Evolutionary conservation across 2,797 vertebrate species (phyloP).

Genomic region (Bradypodion ventrale): DNA sequence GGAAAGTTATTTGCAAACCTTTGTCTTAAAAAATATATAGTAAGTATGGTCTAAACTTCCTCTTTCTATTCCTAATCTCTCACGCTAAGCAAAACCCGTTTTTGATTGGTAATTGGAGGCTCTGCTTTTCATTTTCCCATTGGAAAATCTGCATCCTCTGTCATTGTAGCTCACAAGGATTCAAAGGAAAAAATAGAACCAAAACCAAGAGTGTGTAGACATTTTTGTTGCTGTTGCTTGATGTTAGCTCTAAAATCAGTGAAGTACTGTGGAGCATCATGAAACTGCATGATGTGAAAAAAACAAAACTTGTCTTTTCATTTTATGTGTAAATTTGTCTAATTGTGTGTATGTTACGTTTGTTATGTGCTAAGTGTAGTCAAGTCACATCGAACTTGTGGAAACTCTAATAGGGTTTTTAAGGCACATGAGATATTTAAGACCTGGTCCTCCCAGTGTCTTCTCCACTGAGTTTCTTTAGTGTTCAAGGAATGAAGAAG

Average conservation of each 20-base stretch:
- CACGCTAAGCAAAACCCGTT: constrained; percentile 7
- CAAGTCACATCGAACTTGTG: too few species aligned
- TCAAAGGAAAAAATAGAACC: constrained; percentile 8
- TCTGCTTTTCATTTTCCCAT: constrained; percentile 37
- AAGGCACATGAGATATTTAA: too few species aligned
- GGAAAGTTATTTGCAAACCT: constrained; percentile 41
- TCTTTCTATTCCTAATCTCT: constrained; percentile 53
- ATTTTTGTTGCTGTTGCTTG: fast-evolving
- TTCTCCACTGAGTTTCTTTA: too few species aligned
- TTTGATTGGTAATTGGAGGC: background rate
- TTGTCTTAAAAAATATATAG: constrained; percentile 41
- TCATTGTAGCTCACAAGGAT: constrained; percentile 42
- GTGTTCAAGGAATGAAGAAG: too few species aligned
- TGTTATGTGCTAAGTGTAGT: too few species aligned
- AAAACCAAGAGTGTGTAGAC: constrained; percentile 34
- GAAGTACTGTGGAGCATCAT: background rate
- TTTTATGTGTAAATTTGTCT: background rate
- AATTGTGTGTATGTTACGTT: too few species aligned
- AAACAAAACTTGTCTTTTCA: background rate
- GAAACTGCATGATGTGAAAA: constrained; percentile 25
- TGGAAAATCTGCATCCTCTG: constrained; percentile 39
- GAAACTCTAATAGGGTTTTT: too few species aligned
- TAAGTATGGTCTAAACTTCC: constrained; percentile 39
- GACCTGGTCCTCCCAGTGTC: too few species aligned
- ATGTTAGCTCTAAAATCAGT: background rate